phyloP scores from a whole-genome alignment of 1,140 invertebrate species.

The Anoplolepis gracilipes region DNA sequence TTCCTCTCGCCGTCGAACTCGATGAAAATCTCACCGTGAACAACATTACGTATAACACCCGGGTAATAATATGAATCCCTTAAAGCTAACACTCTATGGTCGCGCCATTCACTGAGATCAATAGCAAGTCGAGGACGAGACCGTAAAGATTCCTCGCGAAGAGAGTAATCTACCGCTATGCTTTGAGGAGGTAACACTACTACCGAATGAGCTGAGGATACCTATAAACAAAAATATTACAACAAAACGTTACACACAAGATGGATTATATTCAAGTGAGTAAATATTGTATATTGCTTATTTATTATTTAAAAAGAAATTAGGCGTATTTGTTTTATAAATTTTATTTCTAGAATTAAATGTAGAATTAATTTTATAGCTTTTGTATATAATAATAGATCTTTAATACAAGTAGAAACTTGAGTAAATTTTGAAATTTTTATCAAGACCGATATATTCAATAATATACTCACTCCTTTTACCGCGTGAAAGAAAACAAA shows the following conservation, averaged over 20 bases:
- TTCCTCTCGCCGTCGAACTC: conserved; percentile 87
- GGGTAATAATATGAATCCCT: conserved; percentile 93
- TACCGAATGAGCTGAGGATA: conserved; percentile 77
- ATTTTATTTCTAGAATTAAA: too few relatives aligned
- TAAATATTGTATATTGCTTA: too few relatives aligned
- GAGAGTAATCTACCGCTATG: conserved; percentile 88
- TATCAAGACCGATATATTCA: too few relatives aligned
- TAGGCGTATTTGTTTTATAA: too few relatives aligned
- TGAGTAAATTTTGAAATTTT: too few relatives aligned
- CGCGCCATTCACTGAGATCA: conserved; percentile 96
- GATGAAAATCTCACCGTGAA: conserved; percentile 81
- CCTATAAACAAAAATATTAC: conserved; percentile 60
- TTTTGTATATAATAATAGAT: too few relatives aligned
- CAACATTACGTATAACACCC: conserved; percentile 88
- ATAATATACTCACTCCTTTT: too few relatives aligned
- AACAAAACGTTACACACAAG: neutral
- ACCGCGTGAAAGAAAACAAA: too few relatives aligned
- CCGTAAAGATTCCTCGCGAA: conserved; percentile 82
- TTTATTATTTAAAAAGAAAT: too few relatives aligned
- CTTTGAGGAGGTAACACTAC: conserved; percentile 87
- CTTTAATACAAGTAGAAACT: too few relatives aligned
- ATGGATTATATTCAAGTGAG: conserved; percentile 6
- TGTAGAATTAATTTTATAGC: too few relatives aligned
- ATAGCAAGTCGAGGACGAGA: conserved; percentile 85
- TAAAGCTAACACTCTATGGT: conserved; percentile 95